phyloP scores from a whole-genome alignment of 2,113 vertebrate species.

The Elephantulus edwardii region DNA sequence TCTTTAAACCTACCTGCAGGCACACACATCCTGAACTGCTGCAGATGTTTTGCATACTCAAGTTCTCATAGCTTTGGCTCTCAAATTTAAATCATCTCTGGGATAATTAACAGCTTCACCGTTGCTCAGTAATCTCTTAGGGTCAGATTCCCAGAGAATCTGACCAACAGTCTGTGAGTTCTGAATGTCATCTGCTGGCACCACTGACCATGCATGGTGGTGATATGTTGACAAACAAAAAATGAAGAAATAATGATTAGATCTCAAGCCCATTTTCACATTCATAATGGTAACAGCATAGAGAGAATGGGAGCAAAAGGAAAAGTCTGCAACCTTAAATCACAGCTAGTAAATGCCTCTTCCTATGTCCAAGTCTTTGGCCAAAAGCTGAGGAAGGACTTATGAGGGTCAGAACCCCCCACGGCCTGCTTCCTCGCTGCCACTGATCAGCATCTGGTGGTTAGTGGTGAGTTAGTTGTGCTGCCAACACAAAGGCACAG shows the following conservation, averaged over 20 bases:
- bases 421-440: not conserved
- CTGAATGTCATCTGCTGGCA: not conserved
- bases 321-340: not conserved
- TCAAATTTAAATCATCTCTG: not conserved
- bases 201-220: not conserved
- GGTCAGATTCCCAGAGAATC: not conserved
- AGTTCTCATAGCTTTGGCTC: not conserved
- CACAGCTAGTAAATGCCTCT: not conserved
- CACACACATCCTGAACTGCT: too few species aligned
- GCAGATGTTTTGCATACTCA: not conserved
- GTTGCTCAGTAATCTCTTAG: not conserved
- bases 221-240: not conserved
- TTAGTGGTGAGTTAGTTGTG: too few species aligned
- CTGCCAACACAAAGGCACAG: too few species aligned
- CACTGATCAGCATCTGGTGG: not conserved
- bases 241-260: not conserved
- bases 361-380: not conserved
- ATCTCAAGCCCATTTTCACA: not conserved
- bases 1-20: not conserved
- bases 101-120: not conserved
- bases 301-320: fast-evolving
- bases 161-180: not conserved
- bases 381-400: not conserved
- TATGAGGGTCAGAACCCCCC: not conserved
- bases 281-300: not conserved